A percentile compares a stretch with the other conserved stretches of the same genome.
Evolutionary conservation across 2,797 vertebrate species (phyloP).

Genomic region (Urocyon cinereoargenteus): DNA sequence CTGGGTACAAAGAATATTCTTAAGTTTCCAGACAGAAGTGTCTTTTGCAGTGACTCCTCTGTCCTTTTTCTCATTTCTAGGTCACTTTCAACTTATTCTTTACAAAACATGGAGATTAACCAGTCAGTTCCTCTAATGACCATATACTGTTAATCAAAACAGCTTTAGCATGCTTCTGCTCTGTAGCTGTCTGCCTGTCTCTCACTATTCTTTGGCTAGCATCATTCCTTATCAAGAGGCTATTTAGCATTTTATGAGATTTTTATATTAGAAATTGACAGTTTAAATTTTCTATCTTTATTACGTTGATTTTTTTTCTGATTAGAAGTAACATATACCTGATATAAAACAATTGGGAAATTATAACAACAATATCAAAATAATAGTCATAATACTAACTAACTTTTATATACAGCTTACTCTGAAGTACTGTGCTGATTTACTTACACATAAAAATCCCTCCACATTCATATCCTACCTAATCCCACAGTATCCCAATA

Average conservation of each 20-base stretch:
- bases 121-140: constrained; percentile 15
- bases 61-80: constrained; percentile 67
- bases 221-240: neutral
- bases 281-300: neutral
- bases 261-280: neutral
- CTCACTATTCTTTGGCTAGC: neutral
- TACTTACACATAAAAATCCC: neutral
- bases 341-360: neutral
- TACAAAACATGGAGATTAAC: constrained; percentile 53
- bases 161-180: neutral
- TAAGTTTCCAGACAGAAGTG: constrained; percentile 33
- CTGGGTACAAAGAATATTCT: constrained; percentile 62
- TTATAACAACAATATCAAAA: neutral
- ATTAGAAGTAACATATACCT: neutral
- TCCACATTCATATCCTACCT: neutral
- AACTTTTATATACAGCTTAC: neutral
- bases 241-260: neutral
- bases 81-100: constrained; percentile 70
- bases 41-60: constrained; percentile 37
- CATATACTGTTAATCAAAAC: neutral
- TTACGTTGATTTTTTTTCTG: constrained; percentile 1
- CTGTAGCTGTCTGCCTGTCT: neutral
- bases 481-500: neutral
- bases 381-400: neutral
- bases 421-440: neutral